These are phyloP conservation scores for Cynopterus sphinx DNA, from an alignment of 2,797 vertebrate species.

Conservation along the genomic window DNA sequence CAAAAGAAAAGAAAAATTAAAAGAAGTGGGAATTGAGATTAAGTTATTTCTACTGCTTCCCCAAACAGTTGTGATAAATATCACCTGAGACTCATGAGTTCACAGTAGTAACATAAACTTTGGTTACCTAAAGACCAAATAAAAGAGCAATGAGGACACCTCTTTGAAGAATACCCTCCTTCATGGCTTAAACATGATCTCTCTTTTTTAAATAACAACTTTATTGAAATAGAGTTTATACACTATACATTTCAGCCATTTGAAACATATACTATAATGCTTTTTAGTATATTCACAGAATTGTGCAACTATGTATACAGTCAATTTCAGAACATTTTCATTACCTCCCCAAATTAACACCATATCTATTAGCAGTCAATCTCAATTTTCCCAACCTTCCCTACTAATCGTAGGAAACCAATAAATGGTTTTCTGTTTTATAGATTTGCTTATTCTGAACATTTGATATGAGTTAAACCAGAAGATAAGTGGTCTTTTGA, in stretches of 20 bases:
- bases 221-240: neutral
- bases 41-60: neutral
- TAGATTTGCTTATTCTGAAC: neutral
- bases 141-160: neutral
- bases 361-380: neutral
- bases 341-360: neutral
- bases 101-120: neutral
- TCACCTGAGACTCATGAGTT: neutral
- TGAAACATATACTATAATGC: neutral
- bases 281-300: neutral
- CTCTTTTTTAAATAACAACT: neutral
- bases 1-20: neutral
- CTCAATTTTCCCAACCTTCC: neutral
- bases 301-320: neutral
- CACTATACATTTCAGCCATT: neutral
- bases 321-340: neutral
- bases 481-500: neutral
- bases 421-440: neutral
- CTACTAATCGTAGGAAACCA: neutral
- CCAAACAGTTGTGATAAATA: neutral
- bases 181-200: neutral
- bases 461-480: neutral
- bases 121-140: neutral
- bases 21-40: neutral
- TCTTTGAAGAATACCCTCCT: neutral